phyloP scores from a whole-genome alignment of 2,797 vertebrate species.

The Melanotaenia boesemani region DNA sequence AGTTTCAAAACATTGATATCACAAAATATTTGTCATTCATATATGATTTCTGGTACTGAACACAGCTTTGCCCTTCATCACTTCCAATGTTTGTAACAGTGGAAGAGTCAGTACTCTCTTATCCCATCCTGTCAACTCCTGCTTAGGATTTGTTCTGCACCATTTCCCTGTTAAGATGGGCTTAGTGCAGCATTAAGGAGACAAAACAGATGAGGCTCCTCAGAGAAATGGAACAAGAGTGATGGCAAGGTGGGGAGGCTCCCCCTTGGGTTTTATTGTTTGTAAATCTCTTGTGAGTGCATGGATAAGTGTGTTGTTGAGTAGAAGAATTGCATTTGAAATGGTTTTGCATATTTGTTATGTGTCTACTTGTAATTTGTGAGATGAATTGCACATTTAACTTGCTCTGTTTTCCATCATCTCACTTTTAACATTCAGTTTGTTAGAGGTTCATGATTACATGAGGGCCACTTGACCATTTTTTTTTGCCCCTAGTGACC shows the following conservation, averaged over 20 bases:
- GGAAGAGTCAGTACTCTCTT: constrained; percentile 54
- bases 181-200: constrained; percentile 77
- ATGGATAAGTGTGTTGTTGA: neutral
- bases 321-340: neutral
- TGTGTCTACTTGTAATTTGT: constrained; percentile 22
- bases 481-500: constrained; percentile 35
- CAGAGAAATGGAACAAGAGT: constrained; percentile 58
- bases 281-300: constrained; percentile 43
- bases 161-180: constrained; percentile 78
- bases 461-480: constrained; percentile 44
- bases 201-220: constrained; percentile 66
- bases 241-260: constrained; percentile 50
- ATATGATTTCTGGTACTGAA: neutral
- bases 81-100: constrained; percentile 28
- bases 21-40: constrained; percentile 10
- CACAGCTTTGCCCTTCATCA: constrained; percentile 15
- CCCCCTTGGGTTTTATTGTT: constrained; percentile 49
- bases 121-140: constrained; percentile 69
- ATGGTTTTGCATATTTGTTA: neutral
- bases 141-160: constrained; percentile 81
- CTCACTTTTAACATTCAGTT: constrained; percentile 28
- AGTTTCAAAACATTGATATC: constrained; percentile 1
- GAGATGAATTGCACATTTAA: constrained; percentile 18
- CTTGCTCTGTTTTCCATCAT: neutral
- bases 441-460: constrained; percentile 28